Conservation (phyloP, 2,113 vertebrate genomes). For the cat (Felis catus) region F.catus_Fca126_mat1.0 CM031413.1:101451501-101452000, state of each 20-base stretch:
- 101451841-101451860: constrained; percentile 41
- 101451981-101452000: constrained; percentile 34
- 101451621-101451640: background rate
- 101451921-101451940: background rate
- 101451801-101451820: background rate
- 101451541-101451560: background rate
- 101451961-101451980: background rate
- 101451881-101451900: background rate
- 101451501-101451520: constrained; percentile 23
- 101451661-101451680: background rate
- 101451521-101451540: background rate
- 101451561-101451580: background rate
- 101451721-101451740: background rate
- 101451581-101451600: background rate
- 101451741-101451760: constrained; percentile 20
- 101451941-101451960: background rate
- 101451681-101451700: background rate
- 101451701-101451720: background rate
- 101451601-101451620: background rate
- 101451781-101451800: background rate
- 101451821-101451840: constrained; percentile 45
- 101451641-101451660: background rate
- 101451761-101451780: background rate
- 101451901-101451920: background rate
- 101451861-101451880: background rate